A percentile compares a stretch with the other conserved stretches of the same genome.
Conservation (phyloP, 2,113 vertebrate genomes). For the Apeltes quadracus region DNA sequence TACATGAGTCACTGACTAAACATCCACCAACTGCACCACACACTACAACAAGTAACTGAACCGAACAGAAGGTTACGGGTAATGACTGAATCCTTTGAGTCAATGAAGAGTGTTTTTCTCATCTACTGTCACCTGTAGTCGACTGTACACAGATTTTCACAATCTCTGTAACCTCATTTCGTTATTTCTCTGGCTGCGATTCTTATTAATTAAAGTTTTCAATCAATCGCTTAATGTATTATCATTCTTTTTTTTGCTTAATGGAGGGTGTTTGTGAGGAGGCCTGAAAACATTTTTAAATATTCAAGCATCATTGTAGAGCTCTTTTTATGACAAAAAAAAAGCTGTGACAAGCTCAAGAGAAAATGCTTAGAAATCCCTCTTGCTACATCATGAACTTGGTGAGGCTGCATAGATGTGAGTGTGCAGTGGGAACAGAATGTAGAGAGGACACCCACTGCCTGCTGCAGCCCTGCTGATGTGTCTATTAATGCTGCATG, state of each 20-base stretch:
- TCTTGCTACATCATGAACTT: conserved; percentile 39
- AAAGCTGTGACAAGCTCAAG: conserved; percentile 26
- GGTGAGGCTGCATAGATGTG: conserved; percentile 51
- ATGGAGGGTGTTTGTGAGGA: conserved; percentile 32
- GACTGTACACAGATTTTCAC: conserved; percentile 48
- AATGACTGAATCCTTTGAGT: conserved; percentile 20
- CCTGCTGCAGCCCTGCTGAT: conserved; percentile 69
- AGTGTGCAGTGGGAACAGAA: conserved; percentile 50
- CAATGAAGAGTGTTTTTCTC: conserved; percentile 33
- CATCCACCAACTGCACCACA: conserved; percentile 45
- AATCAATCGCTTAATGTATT: conserved; percentile 63
- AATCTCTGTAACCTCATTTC: conserved; percentile 62
- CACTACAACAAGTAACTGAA: conserved; percentile 51
- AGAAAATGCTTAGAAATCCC: conserved; percentile 42
- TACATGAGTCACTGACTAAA: conserved; percentile 64
- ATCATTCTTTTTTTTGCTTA: conserved; percentile 57
- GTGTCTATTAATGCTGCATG: conserved; percentile 77
- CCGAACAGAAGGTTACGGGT: conserved; percentile 26
- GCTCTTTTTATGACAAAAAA: too few species aligned
- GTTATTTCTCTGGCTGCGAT: conserved; percentile 48
- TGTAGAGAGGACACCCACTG: conserved; percentile 70
- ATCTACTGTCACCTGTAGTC: conserved; percentile 43
- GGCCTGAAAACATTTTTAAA: conserved; percentile 1
- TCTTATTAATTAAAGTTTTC: conserved; percentile 73
- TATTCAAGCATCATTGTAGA: conserved; percentile 20